phyloP scores from a whole-genome alignment of 2,113 vertebrate species.

The Vombatus ursinus region DNA sequence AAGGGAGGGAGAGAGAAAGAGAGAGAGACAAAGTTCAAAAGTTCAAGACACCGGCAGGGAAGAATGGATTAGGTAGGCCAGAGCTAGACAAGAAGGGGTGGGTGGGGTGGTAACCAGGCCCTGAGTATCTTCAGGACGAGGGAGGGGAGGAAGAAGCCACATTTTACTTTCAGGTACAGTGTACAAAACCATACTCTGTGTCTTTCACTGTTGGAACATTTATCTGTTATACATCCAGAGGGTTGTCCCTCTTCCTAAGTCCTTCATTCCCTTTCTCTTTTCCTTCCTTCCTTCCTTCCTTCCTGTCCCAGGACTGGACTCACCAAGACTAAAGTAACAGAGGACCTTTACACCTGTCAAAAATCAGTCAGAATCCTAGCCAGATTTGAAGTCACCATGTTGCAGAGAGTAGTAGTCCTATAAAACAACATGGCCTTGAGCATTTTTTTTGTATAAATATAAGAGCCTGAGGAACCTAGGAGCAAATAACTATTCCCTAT shows the following conservation, averaged over 20 bases:
- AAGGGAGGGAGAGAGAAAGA: too few species aligned
- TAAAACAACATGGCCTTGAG: constrained; percentile 55
- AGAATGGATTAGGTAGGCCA: not conserved
- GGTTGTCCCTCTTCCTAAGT: not conserved
- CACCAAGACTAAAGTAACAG: constrained; percentile 5
- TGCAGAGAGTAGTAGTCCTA: constrained; percentile 18
- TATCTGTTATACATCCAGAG: not conserved
- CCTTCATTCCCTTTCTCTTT: not conserved
- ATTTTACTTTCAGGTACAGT: not conserved
- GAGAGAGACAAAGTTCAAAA: not conserved
- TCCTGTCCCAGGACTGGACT: not conserved
- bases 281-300: not conserved
- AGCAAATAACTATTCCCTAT: not conserved
- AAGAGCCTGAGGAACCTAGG: not conserved
- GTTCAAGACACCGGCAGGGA: not conserved
- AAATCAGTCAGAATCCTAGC: constrained; percentile 49
- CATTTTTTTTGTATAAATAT: not conserved
- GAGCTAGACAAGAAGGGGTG: not conserved
- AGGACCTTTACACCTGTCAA: constrained; percentile 29
- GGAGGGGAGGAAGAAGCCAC: not conserved
- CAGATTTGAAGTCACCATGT: constrained; percentile 23
- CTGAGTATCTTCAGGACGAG: not conserved
- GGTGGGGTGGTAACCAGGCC: not conserved
- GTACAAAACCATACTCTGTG: not conserved
- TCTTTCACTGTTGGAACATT: not conserved